A percentile compares a stretch with the other conserved stretches of the same genome.
Conservation (phyloP, 2,113 vertebrate genomes). For the Ictalurus punctatus region DNA sequence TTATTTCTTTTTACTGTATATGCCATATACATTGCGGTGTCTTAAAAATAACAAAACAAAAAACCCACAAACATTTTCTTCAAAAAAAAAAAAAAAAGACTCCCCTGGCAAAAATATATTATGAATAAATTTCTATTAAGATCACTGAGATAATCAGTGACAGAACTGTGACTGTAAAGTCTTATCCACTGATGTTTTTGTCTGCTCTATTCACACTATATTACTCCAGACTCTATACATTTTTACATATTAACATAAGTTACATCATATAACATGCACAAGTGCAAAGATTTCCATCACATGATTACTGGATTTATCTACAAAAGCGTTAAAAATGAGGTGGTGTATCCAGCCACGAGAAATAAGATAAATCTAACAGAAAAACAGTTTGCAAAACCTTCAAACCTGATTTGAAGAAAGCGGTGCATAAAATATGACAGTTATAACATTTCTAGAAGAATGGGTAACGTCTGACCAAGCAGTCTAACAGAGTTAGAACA, state of each 20-base stretch:
- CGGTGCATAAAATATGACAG: background rate
- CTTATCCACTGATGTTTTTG: background rate
- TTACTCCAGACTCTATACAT: background rate
- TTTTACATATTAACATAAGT: constrained; percentile 12
- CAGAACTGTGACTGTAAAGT: background rate
- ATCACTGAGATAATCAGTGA: background rate
- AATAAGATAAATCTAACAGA: too few relatives aligned
- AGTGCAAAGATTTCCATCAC: background rate
- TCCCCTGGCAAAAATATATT: background rate
- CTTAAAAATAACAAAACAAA: too few relatives aligned
- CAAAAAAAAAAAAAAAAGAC: background rate
- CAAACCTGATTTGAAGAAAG: background rate
- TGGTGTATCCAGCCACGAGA: background rate
- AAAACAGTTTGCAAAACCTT: background rate
- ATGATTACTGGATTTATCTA: background rate
- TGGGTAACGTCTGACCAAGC: background rate
- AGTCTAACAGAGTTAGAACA: background rate
- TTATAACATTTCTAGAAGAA: background rate
- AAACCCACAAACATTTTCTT: background rate
- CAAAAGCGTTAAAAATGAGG: background rate
- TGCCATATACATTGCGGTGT: too few relatives aligned
- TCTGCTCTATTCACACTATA: background rate
- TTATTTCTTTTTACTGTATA: too few relatives aligned
- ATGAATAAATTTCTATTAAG: background rate
- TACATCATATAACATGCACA: background rate